Evolutionary conservation across 2,888 invertebrate species (phyloP).

Genomic region (Platycheirus rosarum): DNA sequence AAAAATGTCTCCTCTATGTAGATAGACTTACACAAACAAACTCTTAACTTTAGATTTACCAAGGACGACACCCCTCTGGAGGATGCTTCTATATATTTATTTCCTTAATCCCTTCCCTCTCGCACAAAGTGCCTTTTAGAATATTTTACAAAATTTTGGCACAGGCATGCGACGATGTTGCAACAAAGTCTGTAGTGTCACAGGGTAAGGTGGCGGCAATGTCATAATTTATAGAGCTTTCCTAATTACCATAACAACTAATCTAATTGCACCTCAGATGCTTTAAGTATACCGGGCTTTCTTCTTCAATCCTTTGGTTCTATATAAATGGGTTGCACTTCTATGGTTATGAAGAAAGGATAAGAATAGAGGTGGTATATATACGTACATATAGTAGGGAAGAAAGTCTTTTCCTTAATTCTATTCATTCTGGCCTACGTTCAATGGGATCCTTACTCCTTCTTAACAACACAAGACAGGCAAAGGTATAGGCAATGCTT

Average conservation of each 20-base stretch:
- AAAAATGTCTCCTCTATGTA: conserved; percentile 9
- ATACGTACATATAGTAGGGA: conserved; percentile 2
- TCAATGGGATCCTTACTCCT: conserved; percentile 5
- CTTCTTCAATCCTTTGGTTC: neutral
- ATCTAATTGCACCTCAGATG: conserved; percentile 68
- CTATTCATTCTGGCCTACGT: conserved; percentile 26
- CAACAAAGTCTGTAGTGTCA: neutral
- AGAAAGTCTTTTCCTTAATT: conserved; percentile 20
- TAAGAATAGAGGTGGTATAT: neutral
- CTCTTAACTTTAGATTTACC: conserved; percentile 52
- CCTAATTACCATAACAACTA: conserved; percentile 70
- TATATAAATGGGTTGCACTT: neutral
- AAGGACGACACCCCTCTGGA: conserved; percentile 29
- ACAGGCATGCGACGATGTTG: conserved; percentile 24
- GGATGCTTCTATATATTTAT: conserved; percentile 33
- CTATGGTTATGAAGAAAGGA: neutral
- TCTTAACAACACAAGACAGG: neutral
- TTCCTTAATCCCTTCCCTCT: conserved; percentile 34
- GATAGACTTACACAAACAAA: neutral
- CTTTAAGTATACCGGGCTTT: conserved; percentile 43
- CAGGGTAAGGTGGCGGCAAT: conserved; percentile 9
- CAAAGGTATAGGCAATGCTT: conserved; percentile 10
- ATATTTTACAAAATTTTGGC: conserved; percentile 37
- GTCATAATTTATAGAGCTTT: conserved; percentile 60
- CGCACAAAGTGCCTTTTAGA: neutral